A percentile compares a stretch with the other conserved stretches of the same genome.
Evolutionary conservation across 2,888 invertebrate genomes (phyloP).

Genomic region (Byasa hedistus): DNA sequence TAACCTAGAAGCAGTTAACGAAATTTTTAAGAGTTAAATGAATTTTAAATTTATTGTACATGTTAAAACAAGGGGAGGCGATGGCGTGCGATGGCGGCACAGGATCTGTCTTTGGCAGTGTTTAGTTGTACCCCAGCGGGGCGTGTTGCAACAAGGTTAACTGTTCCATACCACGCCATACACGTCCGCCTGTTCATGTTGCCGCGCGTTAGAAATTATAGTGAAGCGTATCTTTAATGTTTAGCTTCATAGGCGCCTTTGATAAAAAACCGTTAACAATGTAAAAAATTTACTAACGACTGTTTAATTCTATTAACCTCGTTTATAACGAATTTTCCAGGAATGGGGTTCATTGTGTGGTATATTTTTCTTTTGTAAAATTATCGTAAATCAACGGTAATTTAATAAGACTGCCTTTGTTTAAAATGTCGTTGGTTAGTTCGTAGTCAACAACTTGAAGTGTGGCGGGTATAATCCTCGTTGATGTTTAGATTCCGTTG

Average conservation of each 20-base stretch:
- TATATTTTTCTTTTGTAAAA: neutral
- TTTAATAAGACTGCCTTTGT: neutral
- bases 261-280: conserved; percentile 18
- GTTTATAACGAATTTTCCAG: neutral
- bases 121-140: conserved; percentile 14
- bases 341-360: neutral
- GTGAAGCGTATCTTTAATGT: conserved; percentile 19
- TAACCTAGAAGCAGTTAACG: too few relatives aligned
- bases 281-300: conserved; percentile 3
- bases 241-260: conserved; percentile 14
- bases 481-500: too few relatives aligned
- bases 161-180: conserved; percentile 23
- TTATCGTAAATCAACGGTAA: neutral
- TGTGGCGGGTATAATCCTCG: too few relatives aligned
- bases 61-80: conserved; percentile 1
- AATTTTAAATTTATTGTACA: conserved; percentile 6
- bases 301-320: conserved; percentile 4
- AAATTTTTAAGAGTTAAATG: neutral
- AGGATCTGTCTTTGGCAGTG: conserved; percentile 7
- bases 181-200: conserved; percentile 17
- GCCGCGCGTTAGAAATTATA: conserved; percentile 23
- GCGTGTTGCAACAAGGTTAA: conserved; percentile 25
- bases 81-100: conserved; percentile 11
- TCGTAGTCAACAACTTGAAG: too few relatives aligned
- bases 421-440: neutral